These are phyloP conservation scores for Lithophane semibrunnea DNA, from an alignment of 2,888 invertebrate genomes.

Conservation along the genomic window DNA sequence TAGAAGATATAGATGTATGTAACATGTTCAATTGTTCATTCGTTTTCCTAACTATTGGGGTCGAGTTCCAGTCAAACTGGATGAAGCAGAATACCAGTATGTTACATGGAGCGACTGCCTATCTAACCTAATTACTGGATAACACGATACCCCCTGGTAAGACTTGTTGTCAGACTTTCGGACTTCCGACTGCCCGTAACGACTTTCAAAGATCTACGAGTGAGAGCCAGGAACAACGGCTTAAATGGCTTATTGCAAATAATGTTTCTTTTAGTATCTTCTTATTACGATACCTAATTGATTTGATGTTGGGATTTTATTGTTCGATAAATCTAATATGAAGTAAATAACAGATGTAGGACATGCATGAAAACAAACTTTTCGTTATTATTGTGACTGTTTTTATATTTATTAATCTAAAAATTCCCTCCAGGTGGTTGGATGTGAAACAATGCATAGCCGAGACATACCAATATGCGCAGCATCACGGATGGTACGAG, in stretches of 20 bases:
- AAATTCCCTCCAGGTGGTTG: slow-evolving; percentile 91
- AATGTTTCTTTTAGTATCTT: too few relatives aligned
- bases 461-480: slow-evolving; percentile 94
- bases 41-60: not conserved
- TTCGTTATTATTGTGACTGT: not conserved
- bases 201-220: too few relatives aligned
- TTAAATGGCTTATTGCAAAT: not conserved
- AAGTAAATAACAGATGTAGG: too few relatives aligned
- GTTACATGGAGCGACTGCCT: not conserved
- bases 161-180: too few relatives aligned
- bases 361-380: not conserved
- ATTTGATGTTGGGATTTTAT: not conserved
- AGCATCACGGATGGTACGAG: slow-evolving; percentile 96
- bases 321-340: not conserved
- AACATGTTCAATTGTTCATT: too few relatives aligned
- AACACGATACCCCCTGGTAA: too few relatives aligned
- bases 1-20: too few relatives aligned
- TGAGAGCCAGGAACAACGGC: too few relatives aligned
- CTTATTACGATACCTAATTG: too few relatives aligned
- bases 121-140: not conserved
- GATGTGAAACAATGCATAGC: slow-evolving; percentile 93
- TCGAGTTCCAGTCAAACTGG: not conserved
- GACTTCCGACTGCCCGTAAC: too few relatives aligned
- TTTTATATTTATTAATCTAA: too few relatives aligned
- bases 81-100: not conserved